phyloP scores from a whole-genome alignment of 2,113 vertebrate species.

The Fregata magnificens region DNA sequence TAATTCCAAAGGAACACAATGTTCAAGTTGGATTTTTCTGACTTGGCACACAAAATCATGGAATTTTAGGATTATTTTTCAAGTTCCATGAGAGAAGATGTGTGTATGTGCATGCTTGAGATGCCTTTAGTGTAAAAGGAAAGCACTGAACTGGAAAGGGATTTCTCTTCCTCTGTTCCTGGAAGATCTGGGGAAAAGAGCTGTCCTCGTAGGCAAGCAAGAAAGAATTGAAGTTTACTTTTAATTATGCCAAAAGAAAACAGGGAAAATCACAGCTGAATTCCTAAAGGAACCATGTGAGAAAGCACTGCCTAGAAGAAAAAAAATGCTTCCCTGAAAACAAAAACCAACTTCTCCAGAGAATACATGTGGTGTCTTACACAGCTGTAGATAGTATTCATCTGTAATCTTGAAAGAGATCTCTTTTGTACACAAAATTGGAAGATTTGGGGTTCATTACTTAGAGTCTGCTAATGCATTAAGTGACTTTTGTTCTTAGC shows the following conservation, averaged over 20 bases:
- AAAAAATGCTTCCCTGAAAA: not conserved
- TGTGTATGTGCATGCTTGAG: not conserved
- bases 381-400: not conserved
- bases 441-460: not conserved
- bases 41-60: not conserved
- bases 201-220: not conserved
- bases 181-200: not conserved
- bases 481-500: not conserved
- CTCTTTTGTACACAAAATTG: not conserved
- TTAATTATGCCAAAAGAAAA: slow-evolving; percentile 38
- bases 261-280: not conserved
- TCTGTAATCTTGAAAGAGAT: not conserved
- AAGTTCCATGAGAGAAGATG: not conserved
- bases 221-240: not conserved
- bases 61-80: not conserved
- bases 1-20: not conserved
- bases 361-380: not conserved
- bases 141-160: not conserved
- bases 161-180: not conserved
- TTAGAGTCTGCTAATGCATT: not conserved
- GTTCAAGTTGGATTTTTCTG: not conserved
- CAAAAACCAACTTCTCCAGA: not conserved
- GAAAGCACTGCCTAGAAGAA: not conserved
- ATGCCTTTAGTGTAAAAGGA: not conserved
- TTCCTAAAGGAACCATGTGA: not conserved